Base-by-base conservation (phyloP, 2,113 vertebrate genomes). In the Tinamus guttatus region DNA sequence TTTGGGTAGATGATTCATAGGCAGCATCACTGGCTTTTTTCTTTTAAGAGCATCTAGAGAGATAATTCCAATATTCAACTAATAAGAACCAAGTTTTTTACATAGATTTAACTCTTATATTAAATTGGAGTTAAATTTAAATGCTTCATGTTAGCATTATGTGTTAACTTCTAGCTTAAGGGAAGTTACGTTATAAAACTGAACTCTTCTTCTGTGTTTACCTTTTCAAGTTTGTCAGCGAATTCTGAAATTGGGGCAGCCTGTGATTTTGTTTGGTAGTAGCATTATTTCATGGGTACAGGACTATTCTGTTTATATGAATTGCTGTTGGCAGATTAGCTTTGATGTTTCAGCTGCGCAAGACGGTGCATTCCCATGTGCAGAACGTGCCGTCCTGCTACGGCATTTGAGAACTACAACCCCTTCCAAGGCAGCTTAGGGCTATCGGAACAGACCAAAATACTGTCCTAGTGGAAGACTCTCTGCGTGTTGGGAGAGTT, bases 91-190 rank as follows among this genome's bases (percentile, higher is more conserved):
- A 60, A 32, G 13, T 8, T 78, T 87, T 49, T 51, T 82, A 49
- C 22, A 9, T 3, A 8, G 11, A 24, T 89, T 76, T 21, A 73
- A 69, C 62, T 49, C 82, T 92, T 27, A 47, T 47, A 12, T 41
- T 94, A 71, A 79, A 92, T 76, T 82, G 83, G 2, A 20, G 43
- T 92, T 80, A 18, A 36, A 90, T 89, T 75, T 51, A 75, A 94
- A 65, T 8, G 27, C 14, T 85, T 93, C 3, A 1, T 18, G 2
- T 69, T 89, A 83, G 63, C 38, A 25, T 74, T 43, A 25, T 43
- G 58, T 11, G 0, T 78, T 84, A 5, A 43, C 77, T 81, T 80
- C 40, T 20, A 5, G 0, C 19, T 79, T 52, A 6, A 69, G 69
- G 69, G 28, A 77, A 75, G 18, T 81, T 60, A 41, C 28, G 89